Base-by-base conservation (phyloP, 2,113 vertebrate genomes). In the Uropsilus gracilis region DNA sequence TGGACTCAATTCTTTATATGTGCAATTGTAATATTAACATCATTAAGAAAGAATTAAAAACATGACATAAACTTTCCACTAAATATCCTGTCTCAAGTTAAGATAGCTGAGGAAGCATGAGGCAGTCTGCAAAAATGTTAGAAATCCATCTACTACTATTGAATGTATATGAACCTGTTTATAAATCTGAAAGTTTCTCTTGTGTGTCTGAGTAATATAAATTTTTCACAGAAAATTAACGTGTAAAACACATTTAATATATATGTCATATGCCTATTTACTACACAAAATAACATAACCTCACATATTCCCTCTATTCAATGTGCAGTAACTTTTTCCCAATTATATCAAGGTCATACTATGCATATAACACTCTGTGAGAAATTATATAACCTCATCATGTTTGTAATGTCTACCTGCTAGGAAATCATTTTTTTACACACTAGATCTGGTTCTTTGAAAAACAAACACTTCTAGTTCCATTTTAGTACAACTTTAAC, bases 401-500 rank as follows among this genome's bases (percentile, higher is more conserved):
- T 73, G 84, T 93, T 96, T 94, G 94, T 57, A 34, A 89, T 76
- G 80, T 89, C 53, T 84, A 95, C 95, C 90, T 96, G 88, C 30
- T 78, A 92, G 90, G 78, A 96, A 96, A 93, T 90, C 48, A 20
- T 73, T 69, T 64, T 94, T 96, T 96, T 94, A 95, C 73, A 91
- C 46, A 90, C 66, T 42, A 89, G 71, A 91, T 91, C 75, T 94
- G 46, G 68, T 86, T 55, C 66, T 95, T 64, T 93, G 81, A 95
- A 90, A 96, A 72, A 84, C 75, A 96, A 90, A 90, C 72, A 81
- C 63, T 87, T 91, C 71, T 96, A 89, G 69, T 91, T 95, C 72
- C 16, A 32, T 93, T 94, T 94, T 91, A 93, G 84, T 57, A 22
- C 53, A 55, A 64, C 34, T 93, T 95, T 95, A 93, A 78, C 55